These are phyloP conservation scores for Lasaia peninsularis DNA, from an alignment of 1,140 invertebrate species.

Conservation along the genomic window DNA sequence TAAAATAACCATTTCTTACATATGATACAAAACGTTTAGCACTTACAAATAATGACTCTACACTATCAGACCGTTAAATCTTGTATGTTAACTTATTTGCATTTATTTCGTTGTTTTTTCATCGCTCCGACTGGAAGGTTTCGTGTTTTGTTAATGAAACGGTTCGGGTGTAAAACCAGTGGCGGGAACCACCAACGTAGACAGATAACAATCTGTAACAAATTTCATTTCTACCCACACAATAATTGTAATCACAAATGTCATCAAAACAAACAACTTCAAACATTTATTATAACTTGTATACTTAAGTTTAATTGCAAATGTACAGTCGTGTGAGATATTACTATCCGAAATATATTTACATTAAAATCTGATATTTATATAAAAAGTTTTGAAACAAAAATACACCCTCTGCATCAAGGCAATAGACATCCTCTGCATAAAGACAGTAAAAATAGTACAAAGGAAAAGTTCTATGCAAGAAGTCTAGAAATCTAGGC, in stretches of 20 bases:
- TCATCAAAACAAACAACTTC: slow-evolving; percentile 25
- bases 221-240: slow-evolving; percentile 18
- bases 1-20: slow-evolving; percentile 4
- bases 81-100: slow-evolving; percentile 41
- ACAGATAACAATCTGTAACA: slow-evolving; percentile 26
- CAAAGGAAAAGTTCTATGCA: no score
- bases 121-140: slow-evolving; percentile 45
- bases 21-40: slow-evolving; percentile 14
- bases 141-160: slow-evolving; percentile 48
- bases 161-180: slow-evolving; percentile 59
- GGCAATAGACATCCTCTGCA: no score
- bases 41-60: slow-evolving; percentile 28
- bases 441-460: no score
- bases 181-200: slow-evolving; percentile 49
- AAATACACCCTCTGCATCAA: no score
- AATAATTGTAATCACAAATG: slow-evolving; percentile 28
- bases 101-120: slow-evolving; percentile 40
- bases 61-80: slow-evolving; percentile 33
- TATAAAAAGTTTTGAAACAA: no score
- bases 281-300: slow-evolving; percentile 2
- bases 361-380: no score
- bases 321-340: background rate
- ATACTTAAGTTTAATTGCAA: slow-evolving; percentile 3
- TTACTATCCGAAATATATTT: no score
- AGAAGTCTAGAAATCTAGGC: no score